Conservation (phyloP, 2,888 invertebrate genomes). For the Drymonia ruficornis region DNA sequence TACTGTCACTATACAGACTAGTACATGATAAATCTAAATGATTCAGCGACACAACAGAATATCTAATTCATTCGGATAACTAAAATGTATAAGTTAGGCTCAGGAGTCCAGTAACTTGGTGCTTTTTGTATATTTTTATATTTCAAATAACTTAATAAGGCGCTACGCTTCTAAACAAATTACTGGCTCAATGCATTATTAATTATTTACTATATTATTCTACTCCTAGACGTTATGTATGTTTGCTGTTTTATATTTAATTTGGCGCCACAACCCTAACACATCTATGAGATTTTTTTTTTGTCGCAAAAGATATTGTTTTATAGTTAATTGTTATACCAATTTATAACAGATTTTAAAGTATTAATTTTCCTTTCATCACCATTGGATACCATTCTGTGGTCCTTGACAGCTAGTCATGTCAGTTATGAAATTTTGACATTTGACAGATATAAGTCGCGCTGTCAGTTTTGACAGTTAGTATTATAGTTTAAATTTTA, state of each 20-base stretch:
- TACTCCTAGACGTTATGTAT: conserved; percentile 34
- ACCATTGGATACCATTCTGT: conserved; percentile 35
- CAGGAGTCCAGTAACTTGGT: conserved; percentile 64
- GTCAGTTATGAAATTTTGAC: conserved; percentile 64
- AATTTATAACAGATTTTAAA: conserved; percentile 12
- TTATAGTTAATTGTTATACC: conserved; percentile 17
- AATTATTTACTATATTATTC: conserved; percentile 43
- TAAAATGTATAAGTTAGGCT: conserved; percentile 31
- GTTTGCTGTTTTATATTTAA: conserved; percentile 43
- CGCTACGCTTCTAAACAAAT: conserved; percentile 63
- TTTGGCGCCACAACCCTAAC: conserved; percentile 29
- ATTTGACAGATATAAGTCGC: conserved; percentile 42
- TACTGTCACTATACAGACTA: too few species aligned
- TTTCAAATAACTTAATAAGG: conserved; percentile 46
- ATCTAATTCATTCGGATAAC: conserved; percentile 8
- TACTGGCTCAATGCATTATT: conserved; percentile 71
- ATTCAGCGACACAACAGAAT: conserved; percentile 17
- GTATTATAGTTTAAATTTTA: conserved; percentile 44
- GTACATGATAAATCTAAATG: conserved; percentile 6
- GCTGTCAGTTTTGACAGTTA: conserved; percentile 57
- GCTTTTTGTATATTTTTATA: conserved; percentile 55
- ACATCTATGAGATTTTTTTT: conserved; percentile 17
- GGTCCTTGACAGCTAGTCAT: conserved; percentile 77
- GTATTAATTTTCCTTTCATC: conserved; percentile 31
- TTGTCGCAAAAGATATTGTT: conserved; percentile 17